These are phyloP conservation scores for Butorides virescens DNA, from an alignment of 2,113 vertebrate genomes.

Conservation along the genomic window DNA sequence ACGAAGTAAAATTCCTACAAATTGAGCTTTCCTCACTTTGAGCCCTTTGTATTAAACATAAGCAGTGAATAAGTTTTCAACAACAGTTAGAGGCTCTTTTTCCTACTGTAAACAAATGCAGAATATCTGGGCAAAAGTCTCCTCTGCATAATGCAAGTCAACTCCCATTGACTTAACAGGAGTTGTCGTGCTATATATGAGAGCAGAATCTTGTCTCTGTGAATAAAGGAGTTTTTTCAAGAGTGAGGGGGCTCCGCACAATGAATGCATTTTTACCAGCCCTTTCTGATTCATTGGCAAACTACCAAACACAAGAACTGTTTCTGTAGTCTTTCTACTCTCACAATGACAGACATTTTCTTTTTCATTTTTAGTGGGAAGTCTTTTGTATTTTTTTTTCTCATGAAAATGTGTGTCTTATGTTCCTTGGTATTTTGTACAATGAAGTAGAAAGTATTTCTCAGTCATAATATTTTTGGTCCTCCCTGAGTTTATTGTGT, in stretches of 20 bases:
- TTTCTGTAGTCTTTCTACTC: slow-evolving; percentile 57
- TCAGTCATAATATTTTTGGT: background rate
- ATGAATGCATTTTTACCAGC: slow-evolving; percentile 63
- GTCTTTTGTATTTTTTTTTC: slow-evolving; percentile 8
- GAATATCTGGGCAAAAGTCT: background rate
- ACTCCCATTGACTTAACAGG: slow-evolving; percentile 38
- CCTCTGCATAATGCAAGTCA: background rate
- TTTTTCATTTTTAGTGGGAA: slow-evolving; percentile 56
- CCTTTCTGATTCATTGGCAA: slow-evolving; percentile 63
- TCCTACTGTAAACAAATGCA: slow-evolving; percentile 27
- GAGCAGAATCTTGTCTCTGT: slow-evolving; percentile 47
- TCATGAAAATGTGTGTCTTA: background rate
- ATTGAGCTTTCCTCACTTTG: background rate
- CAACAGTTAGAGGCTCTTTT: background rate
- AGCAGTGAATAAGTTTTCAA: slow-evolving; percentile 8
- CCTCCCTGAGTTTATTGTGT: background rate
- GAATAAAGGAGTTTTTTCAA: slow-evolving; percentile 58
- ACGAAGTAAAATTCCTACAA: background rate
- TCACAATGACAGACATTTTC: slow-evolving; percentile 64
- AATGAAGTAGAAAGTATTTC: background rate
- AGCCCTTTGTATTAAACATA: slow-evolving; percentile 27
- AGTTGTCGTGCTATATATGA: slow-evolving; percentile 1
- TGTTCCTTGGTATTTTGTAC: background rate
- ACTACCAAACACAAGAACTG: slow-evolving; percentile 49
- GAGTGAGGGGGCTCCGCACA: slow-evolving; percentile 62